Evolutionary conservation across 2,797 vertebrate genomes (phyloP).

Genomic region (Molothrus ater): DNA sequence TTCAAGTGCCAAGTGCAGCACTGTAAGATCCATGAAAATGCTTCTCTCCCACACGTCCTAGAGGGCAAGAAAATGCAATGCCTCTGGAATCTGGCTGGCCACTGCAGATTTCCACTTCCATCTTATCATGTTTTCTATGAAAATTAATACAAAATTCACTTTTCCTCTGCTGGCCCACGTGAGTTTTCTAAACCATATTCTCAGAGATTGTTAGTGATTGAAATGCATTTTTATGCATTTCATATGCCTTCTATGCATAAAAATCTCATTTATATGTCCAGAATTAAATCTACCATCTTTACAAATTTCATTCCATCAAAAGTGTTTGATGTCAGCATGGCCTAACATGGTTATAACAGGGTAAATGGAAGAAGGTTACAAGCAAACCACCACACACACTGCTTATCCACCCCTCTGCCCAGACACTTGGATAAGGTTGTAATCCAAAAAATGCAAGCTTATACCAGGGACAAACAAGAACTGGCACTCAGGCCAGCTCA

Average conservation of each 20-base stretch:
- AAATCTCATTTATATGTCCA: slow-evolving; percentile 1
- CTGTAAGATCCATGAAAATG: background rate
- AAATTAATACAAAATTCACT: slow-evolving; percentile 18
- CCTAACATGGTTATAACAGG: background rate
- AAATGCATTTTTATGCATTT: slow-evolving; percentile 28
- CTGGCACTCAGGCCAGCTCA: background rate
- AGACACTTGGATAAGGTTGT: background rate
- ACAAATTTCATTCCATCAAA: background rate
- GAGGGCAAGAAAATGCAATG: background rate
- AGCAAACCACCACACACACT: background rate
- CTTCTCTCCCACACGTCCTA: background rate
- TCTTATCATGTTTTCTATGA: background rate
- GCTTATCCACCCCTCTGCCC: background rate
- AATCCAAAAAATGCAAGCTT: background rate
- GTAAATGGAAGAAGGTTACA: background rate
- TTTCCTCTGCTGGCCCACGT: background rate
- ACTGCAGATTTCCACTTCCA: background rate
- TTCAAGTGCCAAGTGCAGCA: fast-evolving
- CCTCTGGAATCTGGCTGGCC: background rate
- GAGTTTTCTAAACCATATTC: background rate
- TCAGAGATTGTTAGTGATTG: background rate
- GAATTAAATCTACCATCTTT: background rate
- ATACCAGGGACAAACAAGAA: background rate
- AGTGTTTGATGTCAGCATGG: background rate
- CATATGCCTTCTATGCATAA: background rate